Conservation (phyloP, 2,888 invertebrate species). For the Thysanoteuthis rhombus region DNA sequence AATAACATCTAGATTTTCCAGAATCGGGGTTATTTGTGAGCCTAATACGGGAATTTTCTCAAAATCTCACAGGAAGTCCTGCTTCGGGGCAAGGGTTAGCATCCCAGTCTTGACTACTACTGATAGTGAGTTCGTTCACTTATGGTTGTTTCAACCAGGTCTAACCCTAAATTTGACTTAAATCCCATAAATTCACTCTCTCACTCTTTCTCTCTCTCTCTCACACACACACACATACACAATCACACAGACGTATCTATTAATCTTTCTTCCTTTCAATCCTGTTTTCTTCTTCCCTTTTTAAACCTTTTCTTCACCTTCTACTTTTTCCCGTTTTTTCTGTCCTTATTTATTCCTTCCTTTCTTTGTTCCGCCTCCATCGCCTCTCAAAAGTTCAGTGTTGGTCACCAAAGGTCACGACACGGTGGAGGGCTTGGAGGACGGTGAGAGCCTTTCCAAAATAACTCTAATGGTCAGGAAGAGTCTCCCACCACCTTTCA, state of each 20-base stretch:
- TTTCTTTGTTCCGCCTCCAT: neutral
- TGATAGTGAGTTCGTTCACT: no score
- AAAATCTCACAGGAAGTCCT: no score
- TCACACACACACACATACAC: neutral
- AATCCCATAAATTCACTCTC: no score
- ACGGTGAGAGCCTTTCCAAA: neutral
- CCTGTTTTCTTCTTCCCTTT: fast-evolving
- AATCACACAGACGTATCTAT: no score
- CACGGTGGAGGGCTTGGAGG: neutral
- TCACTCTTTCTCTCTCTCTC: neutral
- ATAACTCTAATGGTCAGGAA: neutral
- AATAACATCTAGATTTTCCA: no score
- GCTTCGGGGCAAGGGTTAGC: no score
- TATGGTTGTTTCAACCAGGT: no score
- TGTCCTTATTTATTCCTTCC: neutral
- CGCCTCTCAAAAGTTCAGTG: neutral
- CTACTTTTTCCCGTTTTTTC: neutral
- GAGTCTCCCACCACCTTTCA: neutral
- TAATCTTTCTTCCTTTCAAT: no score
- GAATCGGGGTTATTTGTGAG: no score
- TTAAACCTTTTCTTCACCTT: neutral
- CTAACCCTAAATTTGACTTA: no score
- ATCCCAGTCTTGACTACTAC: no score
- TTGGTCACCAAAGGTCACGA: neutral
- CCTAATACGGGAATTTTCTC: no score